Base-by-base conservation (phyloP, 2,888 invertebrate genomes). In the Brassicogethes aeneus region DNA sequence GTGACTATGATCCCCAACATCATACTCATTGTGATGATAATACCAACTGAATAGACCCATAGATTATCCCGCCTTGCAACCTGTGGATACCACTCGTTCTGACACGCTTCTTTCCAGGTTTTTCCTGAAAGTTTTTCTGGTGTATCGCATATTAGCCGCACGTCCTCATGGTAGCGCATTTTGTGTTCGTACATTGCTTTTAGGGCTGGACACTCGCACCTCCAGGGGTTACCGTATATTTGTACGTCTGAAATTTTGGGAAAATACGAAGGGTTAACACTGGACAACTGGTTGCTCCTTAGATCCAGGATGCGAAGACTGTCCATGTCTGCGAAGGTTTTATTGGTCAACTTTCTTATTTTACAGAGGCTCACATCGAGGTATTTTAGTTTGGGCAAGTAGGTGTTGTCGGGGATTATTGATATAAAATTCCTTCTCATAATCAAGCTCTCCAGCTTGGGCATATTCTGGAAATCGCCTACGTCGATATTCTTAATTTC, bases 201-300 rank as follows among this genome's bases (percentile, higher is more conserved):
- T 60, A 86, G 75, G 15, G 76, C 71, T 0, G 54, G 51, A 54
- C 87, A 87, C 46, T 83, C 79, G 59, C 87, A 87, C 44, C 79
- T 71, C 86, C 86, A 87, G 49, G 82, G 80, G 62, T 87, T 87
- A 54, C 85, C 83, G 12, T 73, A 72, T 34, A 86, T 59, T 56
- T 75, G 71, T n/a, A 86, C 61, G 39, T 70, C 69, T 44, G 72
- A 74, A 7, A 70, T 66, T 61, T 80, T 82, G 1, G 71, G 70
- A 55, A 86, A 85, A 55, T 73, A 75, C 1, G 70, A 66, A 3
- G 70, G 69, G 29, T 69, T 70, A 64, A 83, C 75, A 37, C 73
- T 75, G 0, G 80, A 82, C 49, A 86, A 71, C 42, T 82, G 74
- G 59, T 87, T 86, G 23, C 82, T 84, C 44, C 79, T 74, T n/a